Conservation (phyloP, 2,888 invertebrate species). For the Eupithecia insigniata region DNA sequence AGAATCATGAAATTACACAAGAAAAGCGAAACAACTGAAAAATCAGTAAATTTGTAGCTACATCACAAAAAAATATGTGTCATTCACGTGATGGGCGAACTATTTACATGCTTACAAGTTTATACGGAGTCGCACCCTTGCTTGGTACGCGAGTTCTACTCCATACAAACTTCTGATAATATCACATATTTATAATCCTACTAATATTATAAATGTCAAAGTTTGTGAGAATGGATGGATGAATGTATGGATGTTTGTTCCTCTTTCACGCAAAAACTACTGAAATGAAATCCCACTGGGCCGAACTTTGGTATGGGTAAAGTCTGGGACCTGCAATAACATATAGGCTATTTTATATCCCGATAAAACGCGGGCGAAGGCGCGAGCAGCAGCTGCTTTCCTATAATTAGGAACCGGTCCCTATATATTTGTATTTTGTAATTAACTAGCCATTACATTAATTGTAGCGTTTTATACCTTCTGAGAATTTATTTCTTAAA, state of each 20-base stretch:
- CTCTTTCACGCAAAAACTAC: too few relatives aligned
- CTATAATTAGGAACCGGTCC: not conserved
- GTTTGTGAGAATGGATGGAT: too few relatives aligned
- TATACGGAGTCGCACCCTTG: not conserved
- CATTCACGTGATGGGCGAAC: not conserved
- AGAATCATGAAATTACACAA: not conserved
- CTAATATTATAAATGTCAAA: too few relatives aligned
- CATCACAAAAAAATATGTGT: not conserved
- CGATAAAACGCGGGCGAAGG: too few relatives aligned
- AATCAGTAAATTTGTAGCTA: not conserved
- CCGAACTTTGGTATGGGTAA: too few relatives aligned
- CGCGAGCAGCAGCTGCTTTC: too few relatives aligned
- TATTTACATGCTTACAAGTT: not conserved
- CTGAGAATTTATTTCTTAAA: constrained; percentile 3
- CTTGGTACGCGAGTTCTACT: not conserved
- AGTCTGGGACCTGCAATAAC: too few relatives aligned
- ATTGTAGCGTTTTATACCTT: not conserved
- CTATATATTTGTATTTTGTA: too few relatives aligned
- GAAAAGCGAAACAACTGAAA: not conserved
- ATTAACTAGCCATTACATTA: not conserved
- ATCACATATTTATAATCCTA: not conserved
- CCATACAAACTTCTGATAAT: not conserved
- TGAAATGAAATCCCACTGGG: too few relatives aligned
- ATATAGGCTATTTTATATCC: too few relatives aligned
- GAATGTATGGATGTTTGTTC: too few relatives aligned